Evolutionary conservation across 2,888 invertebrate species (phyloP).

Genomic region (Escarpia spicata): DNA sequence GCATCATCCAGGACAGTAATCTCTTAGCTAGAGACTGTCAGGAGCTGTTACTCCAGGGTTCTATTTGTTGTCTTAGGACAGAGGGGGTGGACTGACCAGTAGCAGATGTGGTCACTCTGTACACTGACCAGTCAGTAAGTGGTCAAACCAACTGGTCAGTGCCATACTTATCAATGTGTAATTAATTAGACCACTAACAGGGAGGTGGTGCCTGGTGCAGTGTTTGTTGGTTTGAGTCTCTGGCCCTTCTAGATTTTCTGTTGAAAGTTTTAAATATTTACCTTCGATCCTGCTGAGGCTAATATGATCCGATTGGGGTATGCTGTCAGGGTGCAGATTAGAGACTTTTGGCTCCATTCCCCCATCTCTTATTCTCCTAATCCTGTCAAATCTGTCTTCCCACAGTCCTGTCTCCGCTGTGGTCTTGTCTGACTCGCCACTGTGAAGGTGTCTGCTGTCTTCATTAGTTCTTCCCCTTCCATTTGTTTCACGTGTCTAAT

Average conservation of each 20-base stretch:
- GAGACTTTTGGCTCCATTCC: not conserved
- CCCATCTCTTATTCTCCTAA: no score
- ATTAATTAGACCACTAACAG: not conserved
- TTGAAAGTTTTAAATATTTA: slow-evolving; percentile 6
- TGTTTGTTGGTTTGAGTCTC: not conserved
- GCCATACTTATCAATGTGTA: not conserved
- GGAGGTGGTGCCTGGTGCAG: not conserved
- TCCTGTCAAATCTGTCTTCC: no score
- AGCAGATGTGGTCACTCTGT: slow-evolving; percentile 10
- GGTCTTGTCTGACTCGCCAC: no score
- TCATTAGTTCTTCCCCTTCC: no score
- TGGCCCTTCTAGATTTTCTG: not conserved
- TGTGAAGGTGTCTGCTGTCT: no score
- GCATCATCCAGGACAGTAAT: not conserved
- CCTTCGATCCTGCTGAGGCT: not conserved
- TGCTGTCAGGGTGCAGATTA: not conserved
- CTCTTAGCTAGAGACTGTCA: not conserved
- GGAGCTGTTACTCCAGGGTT: not conserved
- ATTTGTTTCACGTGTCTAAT: no score
- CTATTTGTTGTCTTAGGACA: slow-evolving; percentile 1
- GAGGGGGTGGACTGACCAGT: not conserved
- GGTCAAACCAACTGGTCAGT: not conserved
- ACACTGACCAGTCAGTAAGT: not conserved
- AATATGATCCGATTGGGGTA: not conserved
- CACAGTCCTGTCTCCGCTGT: no score